A percentile compares a stretch with the other conserved stretches of the same genome.
phyloP scores from a whole-genome alignment of 2,113 vertebrate species.

The Neomonachus schauinslandi region DNA sequence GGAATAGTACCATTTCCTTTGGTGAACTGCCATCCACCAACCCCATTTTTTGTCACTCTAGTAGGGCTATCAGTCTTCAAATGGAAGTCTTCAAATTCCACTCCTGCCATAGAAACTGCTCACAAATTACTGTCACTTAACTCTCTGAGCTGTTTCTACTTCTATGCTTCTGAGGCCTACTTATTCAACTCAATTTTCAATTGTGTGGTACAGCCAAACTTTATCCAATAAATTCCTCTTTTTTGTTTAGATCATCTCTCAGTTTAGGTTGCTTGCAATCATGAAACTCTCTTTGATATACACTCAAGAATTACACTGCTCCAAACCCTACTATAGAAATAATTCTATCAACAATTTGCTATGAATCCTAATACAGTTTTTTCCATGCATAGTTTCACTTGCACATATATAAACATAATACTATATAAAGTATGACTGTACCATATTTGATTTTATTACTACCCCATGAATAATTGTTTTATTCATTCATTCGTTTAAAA shows the following conservation, averaged over 20 bases:
- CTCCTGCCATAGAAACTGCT: neutral
- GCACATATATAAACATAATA: neutral
- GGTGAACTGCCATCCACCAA: neutral
- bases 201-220: neutral
- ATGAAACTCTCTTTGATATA: neutral
- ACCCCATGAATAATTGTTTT: neutral
- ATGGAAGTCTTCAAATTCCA: neutral
- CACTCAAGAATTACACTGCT: neutral
- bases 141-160: neutral
- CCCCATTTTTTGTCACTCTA: neutral
- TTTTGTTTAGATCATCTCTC: neutral
- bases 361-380: neutral
- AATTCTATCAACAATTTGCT: neutral
- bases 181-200: neutral
- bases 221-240: neutral
- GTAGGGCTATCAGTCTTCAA: neutral
- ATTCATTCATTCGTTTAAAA: conserved; percentile 15
- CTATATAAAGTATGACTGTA: neutral
- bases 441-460: neutral
- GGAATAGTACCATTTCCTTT: neutral
- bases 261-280: neutral
- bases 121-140: neutral
- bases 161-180: neutral
- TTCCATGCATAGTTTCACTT: neutral
- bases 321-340: neutral